Base-by-base conservation (phyloP, 30 jellyfish, hydroid and myxozoan species). In the Catostylus mosaicus region DNA sequence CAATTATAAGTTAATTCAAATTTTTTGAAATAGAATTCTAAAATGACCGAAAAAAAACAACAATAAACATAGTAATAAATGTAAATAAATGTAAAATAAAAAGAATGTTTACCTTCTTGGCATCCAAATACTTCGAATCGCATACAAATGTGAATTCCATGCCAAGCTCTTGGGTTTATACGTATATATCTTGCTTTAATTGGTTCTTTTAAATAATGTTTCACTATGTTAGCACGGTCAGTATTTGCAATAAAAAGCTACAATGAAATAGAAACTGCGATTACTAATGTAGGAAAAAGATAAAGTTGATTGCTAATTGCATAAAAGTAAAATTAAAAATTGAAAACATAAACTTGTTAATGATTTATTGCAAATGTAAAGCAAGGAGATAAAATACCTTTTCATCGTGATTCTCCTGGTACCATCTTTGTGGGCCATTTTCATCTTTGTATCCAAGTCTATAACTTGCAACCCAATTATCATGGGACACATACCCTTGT, bases 141-240 rank as follows among this genome's bases (percentile, higher is more conserved):
- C 92, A 87, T 57, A 80, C 99, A 94, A 36, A 94, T 94, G 73
- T 94, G 99, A 29, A 84, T 82, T 3, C 99, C 99, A 74, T 88
- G 96, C 99, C 99, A 94, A 14, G 99, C 97, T 3, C 99, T 67
- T 33, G 99, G 99, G 79, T 94, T 94, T 40, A 94, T 77, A 3
- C 99, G 90, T n/a, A 94, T 82, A 63, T 87, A 94, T 56, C 97
- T 72, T 19, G 99, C 99, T 67, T 57, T 78, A 1, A 94, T 71
- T 78, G 99, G 99, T 43, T 79, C 86, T 52, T 87, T 87, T 30
- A 94, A 74, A 71, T 87, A 94, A 83, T 94, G 97, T 30, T 94
- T 94, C 71, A 94, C 99, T 47, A 94, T 94, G 26, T 71, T 68
- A 10, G 96, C 87, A 24, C 97, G 85, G 66, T 94, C 99, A 2